These are phyloP conservation scores for Nephrocerus scutellatus DNA, from an alignment of 2,888 invertebrate species.

Conservation along the genomic window DNA sequence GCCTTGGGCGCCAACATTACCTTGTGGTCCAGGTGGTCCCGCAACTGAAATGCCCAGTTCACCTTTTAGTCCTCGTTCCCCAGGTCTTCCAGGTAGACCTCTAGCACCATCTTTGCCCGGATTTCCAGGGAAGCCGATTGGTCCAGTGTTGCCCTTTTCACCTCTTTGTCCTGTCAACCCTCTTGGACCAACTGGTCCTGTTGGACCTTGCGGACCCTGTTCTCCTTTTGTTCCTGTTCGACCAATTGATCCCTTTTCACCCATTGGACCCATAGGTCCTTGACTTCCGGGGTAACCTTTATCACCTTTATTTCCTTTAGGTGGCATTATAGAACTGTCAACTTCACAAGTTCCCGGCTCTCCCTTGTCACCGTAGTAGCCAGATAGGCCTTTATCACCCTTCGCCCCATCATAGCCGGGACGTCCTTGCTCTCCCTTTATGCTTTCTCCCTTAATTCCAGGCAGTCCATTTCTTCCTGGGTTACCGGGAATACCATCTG, in stretches of 20 bases:
- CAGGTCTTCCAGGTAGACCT: conserved; percentile 58
- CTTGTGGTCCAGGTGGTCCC: conserved; percentile 57
- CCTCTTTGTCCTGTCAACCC: conserved; percentile 73
- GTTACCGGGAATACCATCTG: conserved; percentile 63
- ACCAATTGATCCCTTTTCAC: conserved; percentile 58
- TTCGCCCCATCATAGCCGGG: conserved; percentile 55
- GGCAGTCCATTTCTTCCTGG: conserved; percentile 59
- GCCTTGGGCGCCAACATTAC: conserved; percentile 50
- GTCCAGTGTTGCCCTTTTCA: conserved; percentile 70
- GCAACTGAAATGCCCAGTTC: conserved; percentile 58
- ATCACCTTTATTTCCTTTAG: conserved; percentile 58
- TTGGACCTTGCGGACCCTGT: conserved; percentile 54
- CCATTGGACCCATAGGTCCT: conserved; percentile 57
- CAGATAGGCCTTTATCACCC: conserved; percentile 39
- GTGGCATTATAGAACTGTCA: conserved; percentile 46
- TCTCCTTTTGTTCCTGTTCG: conserved; percentile 57
- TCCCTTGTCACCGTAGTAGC: conserved; percentile 56
- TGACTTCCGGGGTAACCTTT: conserved; percentile 54
- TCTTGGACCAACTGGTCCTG: conserved; percentile 62
- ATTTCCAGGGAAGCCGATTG: conserved; percentile 70
- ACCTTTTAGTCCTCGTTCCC: conserved; percentile 65
- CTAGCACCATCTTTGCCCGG: conserved; percentile 57
- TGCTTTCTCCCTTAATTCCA: conserved; percentile 62
- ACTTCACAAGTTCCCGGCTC: conserved; percentile 56
- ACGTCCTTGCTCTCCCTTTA: conserved; percentile 69